Conservation (phyloP, 2,113 vertebrate species). For the Blennius ocellaris region DNA sequence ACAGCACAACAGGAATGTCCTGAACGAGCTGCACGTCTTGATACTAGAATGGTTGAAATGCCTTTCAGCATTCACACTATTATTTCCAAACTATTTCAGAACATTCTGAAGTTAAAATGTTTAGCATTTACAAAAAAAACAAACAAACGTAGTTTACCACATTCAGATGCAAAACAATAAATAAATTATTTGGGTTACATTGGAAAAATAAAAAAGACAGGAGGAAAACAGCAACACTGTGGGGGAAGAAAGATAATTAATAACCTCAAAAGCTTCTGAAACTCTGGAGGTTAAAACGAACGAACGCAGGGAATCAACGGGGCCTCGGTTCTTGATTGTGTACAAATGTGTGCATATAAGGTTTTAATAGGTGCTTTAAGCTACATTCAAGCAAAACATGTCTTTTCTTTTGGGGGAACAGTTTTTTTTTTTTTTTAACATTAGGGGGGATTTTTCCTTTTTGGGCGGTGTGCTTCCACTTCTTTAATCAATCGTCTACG, state of each 20-base stretch:
- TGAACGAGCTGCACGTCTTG: too few relatives aligned
- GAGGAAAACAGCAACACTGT: constrained; percentile 60
- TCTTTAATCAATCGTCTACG: constrained; percentile 47
- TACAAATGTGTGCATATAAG: constrained; percentile 52
- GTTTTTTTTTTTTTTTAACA: background rate
- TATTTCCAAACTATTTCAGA: constrained; percentile 39
- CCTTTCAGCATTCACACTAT: too few relatives aligned
- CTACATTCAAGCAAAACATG: constrained; percentile 72
- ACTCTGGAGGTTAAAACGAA: too few relatives aligned
- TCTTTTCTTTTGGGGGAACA: constrained; percentile 29
- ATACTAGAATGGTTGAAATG: too few relatives aligned
- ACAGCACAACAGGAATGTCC: too few relatives aligned
- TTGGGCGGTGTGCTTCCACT: constrained; percentile 68
- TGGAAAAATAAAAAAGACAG: constrained; percentile 51
- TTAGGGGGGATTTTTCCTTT: constrained; percentile 55
- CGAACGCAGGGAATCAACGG: background rate
- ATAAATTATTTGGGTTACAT: constrained; percentile 71
- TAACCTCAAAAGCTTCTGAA: too few relatives aligned
- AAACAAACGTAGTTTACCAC: constrained; percentile 56
- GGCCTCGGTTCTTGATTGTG: constrained; percentile 42
- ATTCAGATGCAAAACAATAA: constrained; percentile 78
- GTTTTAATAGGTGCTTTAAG: constrained; percentile 68
- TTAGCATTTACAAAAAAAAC: constrained; percentile 51
- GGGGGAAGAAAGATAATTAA: constrained; percentile 41
- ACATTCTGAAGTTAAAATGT: constrained; percentile 67